Conservation (phyloP, 2,113 vertebrate genomes). For the Caranx ignobilis region DNA sequence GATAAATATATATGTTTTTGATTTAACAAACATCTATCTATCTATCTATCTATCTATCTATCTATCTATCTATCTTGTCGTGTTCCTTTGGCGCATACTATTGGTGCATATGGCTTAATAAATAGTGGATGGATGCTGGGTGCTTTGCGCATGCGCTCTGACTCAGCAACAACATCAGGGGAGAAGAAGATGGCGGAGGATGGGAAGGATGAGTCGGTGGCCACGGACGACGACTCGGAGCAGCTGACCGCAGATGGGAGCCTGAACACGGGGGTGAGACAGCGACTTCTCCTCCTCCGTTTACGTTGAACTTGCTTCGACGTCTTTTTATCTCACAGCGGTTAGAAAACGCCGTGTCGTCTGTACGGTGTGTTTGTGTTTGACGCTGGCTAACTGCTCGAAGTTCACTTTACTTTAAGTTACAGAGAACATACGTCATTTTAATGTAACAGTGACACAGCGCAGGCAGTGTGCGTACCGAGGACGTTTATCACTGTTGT, state of each 20-base stretch:
- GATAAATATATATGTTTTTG: no score
- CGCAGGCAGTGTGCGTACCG: no score
- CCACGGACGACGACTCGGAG: conserved; percentile 69
- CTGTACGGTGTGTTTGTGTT: no score
- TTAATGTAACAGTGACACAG: background rate
- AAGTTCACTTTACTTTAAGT: background rate
- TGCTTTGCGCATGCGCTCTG: conserved; percentile 65
- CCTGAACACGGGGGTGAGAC: conserved; percentile 63
- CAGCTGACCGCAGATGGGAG: conserved; percentile 53
- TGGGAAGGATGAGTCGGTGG: conserved; percentile 65
- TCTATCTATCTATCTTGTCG: no score
- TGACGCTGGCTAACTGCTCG: background rate
- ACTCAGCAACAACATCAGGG: conserved; percentile 10
- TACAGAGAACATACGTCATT: background rate
- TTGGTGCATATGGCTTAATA: no score
- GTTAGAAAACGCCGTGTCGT: background rate
- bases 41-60: no score
- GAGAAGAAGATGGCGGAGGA: conserved; percentile 77
- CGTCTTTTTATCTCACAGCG: background rate
- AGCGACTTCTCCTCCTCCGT: background rate
- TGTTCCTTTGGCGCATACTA: no score
- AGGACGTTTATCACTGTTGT: no score
- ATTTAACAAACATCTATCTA: no score
- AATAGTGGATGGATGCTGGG: no score
- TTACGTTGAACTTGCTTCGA: no score